Conservation (phyloP, 2,888 invertebrate genomes). For the Eupeodes luniger region DNA sequence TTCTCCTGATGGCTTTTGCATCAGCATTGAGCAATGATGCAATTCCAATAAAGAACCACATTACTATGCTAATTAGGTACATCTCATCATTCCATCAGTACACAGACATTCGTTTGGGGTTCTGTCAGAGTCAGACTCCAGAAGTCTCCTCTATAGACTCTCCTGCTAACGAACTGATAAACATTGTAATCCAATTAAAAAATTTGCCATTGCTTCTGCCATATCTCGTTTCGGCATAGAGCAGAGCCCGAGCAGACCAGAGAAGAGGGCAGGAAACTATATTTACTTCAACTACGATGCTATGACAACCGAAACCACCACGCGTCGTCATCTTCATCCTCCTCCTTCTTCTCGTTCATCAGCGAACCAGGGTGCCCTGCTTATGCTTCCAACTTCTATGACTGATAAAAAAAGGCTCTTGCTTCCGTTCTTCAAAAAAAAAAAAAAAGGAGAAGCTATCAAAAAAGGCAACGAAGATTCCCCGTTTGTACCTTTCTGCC, state of each 20-base stretch:
- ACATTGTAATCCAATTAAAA: constrained; percentile 73
- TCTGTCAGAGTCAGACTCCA: constrained; percentile 12
- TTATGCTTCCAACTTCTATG: constrained; percentile 13
- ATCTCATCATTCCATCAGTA: constrained; percentile 68
- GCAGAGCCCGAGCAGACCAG: too few relatives aligned
- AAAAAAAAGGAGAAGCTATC: constrained; percentile 5
- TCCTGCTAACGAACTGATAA: constrained; percentile 63
- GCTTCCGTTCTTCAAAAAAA: constrained; percentile 47
- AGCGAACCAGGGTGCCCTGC: background rate
- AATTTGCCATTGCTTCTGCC: constrained; percentile 61
- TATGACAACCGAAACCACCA: constrained; percentile 2
- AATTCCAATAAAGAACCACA: constrained; percentile 58
- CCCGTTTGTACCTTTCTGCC: background rate
- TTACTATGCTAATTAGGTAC: constrained; percentile 73
- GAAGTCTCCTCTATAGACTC: constrained; percentile 21
- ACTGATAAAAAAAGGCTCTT: constrained; percentile 43
- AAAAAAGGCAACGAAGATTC: constrained; percentile 50
- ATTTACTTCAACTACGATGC: background rate
- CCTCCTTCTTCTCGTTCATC: too few relatives aligned
- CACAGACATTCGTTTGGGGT: constrained; percentile 43
- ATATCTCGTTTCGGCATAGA: background rate
- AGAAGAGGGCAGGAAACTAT: background rate
- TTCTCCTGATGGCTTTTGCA: background rate
- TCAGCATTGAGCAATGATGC: constrained; percentile 6
- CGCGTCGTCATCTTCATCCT: background rate